Evolutionary conservation across 2,113 vertebrate genomes (phyloP).

Genomic region (Phodopus roborovskii): DNA sequence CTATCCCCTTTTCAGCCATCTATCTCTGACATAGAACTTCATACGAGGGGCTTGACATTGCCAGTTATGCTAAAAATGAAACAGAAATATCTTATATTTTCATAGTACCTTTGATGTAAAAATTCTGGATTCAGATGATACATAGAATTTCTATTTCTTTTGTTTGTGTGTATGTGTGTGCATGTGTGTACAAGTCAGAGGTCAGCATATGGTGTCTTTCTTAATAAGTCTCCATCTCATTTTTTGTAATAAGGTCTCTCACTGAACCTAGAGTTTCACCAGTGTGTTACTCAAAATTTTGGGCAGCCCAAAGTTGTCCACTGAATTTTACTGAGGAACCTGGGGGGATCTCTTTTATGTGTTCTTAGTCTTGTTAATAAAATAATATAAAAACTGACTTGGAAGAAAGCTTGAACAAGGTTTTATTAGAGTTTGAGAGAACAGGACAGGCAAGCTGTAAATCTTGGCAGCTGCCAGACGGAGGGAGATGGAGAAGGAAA

Average conservation of each 20-base stretch:
- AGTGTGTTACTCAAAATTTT: neutral
- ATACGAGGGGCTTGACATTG: neutral
- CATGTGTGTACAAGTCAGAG: neutral
- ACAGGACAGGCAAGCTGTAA: neutral
- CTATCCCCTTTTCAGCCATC: neutral
- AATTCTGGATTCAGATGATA: neutral
- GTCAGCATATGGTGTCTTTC: no score
- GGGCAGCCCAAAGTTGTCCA: neutral
- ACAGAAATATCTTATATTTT: neutral
- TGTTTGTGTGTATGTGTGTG: neutral
- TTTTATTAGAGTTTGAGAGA: neutral
- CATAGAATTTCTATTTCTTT: neutral
- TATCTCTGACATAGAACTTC: neutral
- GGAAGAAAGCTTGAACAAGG: neutral
- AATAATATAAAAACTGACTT: neutral
- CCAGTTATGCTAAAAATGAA: neutral
- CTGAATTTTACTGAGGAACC: neutral
- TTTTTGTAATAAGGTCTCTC: neutral
- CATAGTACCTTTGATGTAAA: neutral
- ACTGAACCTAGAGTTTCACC: neutral
- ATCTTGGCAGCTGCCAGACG: neutral
- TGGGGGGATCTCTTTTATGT: neutral
- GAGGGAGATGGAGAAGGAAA: neutral
- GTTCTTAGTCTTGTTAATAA: neutral
- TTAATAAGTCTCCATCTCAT: neutral